Evolutionary conservation across 2,888 invertebrate species (phyloP).

Genomic region (Euzophera pinguis): DNA sequence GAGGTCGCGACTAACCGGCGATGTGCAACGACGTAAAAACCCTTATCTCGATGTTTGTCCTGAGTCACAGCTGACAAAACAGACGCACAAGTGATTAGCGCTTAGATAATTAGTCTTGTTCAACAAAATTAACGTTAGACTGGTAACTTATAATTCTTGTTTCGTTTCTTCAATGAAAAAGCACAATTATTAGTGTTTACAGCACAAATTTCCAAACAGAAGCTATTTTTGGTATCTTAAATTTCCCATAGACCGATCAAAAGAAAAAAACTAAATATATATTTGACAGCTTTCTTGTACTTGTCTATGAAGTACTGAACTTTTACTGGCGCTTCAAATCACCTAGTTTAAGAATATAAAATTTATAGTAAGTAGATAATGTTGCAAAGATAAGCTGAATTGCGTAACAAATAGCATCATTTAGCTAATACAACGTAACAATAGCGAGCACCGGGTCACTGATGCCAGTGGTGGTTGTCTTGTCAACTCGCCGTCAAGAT

Average conservation of each 20-base stretch:
- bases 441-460: not conserved
- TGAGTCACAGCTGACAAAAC: constrained; percentile 4
- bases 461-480: not conserved
- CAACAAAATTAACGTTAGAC: not conserved
- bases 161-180: no score
- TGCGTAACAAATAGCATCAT: not conserved
- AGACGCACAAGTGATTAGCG: constrained; percentile 4
- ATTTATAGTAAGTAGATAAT: no score
- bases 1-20: not conserved
- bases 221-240: no score
- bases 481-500: not conserved
- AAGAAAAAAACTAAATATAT: no score
- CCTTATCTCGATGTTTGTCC: constrained; percentile 4
- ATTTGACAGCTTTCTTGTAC: no score
- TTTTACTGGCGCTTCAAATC: no score
- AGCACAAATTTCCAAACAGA: no score
- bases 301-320: no score
- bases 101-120: not conserved
- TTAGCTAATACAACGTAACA: not conserved
- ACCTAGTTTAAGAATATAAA: no score
- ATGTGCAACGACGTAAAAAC: constrained; percentile 6
- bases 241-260: no score
- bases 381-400: not conserved
- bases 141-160: no score
- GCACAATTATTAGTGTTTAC: no score